Evolutionary conservation across 2,113 vertebrate genomes (phyloP), one percentile per base, ranked within the genome.

Genomic region (Alligator mississippiensis): DNA sequence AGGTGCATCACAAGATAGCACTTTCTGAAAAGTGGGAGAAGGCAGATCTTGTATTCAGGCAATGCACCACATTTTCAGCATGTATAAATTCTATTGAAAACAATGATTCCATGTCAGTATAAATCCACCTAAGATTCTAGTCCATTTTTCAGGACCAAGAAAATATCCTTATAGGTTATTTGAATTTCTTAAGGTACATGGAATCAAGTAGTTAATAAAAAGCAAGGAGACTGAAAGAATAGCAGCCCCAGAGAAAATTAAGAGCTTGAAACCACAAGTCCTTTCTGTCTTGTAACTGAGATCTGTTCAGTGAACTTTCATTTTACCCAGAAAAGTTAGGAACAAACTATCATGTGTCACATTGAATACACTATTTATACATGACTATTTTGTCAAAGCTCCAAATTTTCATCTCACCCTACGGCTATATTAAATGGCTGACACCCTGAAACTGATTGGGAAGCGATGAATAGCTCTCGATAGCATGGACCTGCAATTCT

Each of bases 21-120:
- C 61, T 84, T 82, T 84, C 76, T 92, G 89, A 91, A 94, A 96
- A 75, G 38, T 15, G 95, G 81, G 66, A 95, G 66, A 89, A 95
- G 91, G 90, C 95, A 97, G 83, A 91, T 89, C 90, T 79, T 83
- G 58, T n/a, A 79, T 27, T 11, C 78, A 93, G 89, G 75, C 87
- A 66, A 22, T 11, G 11, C 84, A 87, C 30, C 93, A 91, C 61
- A 75, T 88, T 93, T 84, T 89, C 90, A 86, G 24, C 89, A 72
- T 16, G 0, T 25, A 72, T 89, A 92, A 96, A 92, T 58, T 93
- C 91, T 77, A 74, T 14, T 62, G 66, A 77, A 78, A 63, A 28
- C 82, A 10, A 3, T 38, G 66, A 55, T 88, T 18, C 4, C n/a
- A 64, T 80, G 61, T 61, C 80, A 85, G 13, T 5, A 81, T 28